These are phyloP conservation scores for Hippocampus kuda DNA, from an alignment of 2,797 vertebrate species.

Conservation along the genomic window DNA sequence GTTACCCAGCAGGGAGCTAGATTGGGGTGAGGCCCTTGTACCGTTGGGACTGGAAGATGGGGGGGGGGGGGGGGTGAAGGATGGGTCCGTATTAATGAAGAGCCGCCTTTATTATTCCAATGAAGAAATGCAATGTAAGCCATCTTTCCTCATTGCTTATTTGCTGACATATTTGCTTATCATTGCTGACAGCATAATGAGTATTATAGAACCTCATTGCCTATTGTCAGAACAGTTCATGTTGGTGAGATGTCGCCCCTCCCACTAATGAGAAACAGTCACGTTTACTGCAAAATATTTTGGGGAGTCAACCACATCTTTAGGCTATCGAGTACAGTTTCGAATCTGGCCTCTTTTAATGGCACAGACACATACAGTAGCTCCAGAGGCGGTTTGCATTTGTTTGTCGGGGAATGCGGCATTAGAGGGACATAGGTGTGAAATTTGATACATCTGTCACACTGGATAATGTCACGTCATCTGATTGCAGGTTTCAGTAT, in stretches of 20 bases:
- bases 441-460: too few relatives aligned
- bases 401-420: too few relatives aligned
- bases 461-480: too few relatives aligned
- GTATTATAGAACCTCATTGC: too few relatives aligned
- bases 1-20: slow-evolving; percentile 63
- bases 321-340: neutral
- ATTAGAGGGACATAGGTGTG: too few relatives aligned
- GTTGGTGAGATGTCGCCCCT: too few relatives aligned
- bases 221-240: neutral
- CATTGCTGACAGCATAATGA: neutral
- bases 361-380: too few relatives aligned
- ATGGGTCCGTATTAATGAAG: slow-evolving; percentile 49
- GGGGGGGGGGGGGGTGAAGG: slow-evolving; percentile 41
- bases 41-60: slow-evolving; percentile 44
- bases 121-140: slow-evolving; percentile 4
- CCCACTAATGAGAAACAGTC: too few relatives aligned
- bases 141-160: slow-evolving; percentile 17
- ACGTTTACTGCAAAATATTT: neutral
- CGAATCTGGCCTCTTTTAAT: too few relatives aligned
- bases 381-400: too few relatives aligned
- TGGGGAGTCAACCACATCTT: neutral
- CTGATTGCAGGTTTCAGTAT: too few relatives aligned
- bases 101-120: slow-evolving; percentile 19
- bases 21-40: slow-evolving; percentile 53
- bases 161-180: slow-evolving; percentile 15